Base-by-base conservation (phyloP, 2,888 invertebrate species). In the Troides oblongomaculatus region DNA sequence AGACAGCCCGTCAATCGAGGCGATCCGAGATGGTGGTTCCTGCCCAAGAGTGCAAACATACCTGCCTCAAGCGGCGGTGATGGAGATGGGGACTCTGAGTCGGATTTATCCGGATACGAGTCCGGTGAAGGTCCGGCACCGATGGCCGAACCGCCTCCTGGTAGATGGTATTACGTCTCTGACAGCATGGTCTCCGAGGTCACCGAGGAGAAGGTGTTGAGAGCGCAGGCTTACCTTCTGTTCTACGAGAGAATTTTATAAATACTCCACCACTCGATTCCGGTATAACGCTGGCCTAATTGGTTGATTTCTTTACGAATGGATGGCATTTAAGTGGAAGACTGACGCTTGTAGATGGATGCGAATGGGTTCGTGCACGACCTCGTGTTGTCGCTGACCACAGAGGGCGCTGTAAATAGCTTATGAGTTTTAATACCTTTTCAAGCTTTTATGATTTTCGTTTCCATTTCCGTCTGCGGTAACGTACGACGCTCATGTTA, bases 211-310 rank as follows among this genome's bases (percentile, higher is more conserved):
- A 94, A 94, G 74, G 99, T 99, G 71, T 93, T 98, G 62, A 93
- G 94, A 76, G 96, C 96, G 71, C 97, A 99, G 88, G 99, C 99
- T 21, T 99, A 99, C 89, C 93, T 99, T 66, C 94, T 99, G 57
- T 99, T 99, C 91, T 99, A 99, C 88, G 99, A 99, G 89, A 94
- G 99, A 86, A 96, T 99, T 85, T 93, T 96, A 87, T 97, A 95
- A 87, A 76, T 68, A 64, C 57, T 46, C 64, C 14, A 30, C 66
- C 57, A 57, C 64, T 36, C 69, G 18, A 59, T 57, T 25, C 23
- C 56, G 36, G 65, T 59, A 50, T 43, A 60, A 57, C 73, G 72
- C 63, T 70, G 81, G 82, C 82, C 83, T 84, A 81, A 76, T 43
- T 30, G 70, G 71, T 71, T 73, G 71, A 72, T 73, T 57, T 56